Evolutionary conservation across 2,797 vertebrate genomes (phyloP).

Genomic region (Sebastes taczanowskii): DNA sequence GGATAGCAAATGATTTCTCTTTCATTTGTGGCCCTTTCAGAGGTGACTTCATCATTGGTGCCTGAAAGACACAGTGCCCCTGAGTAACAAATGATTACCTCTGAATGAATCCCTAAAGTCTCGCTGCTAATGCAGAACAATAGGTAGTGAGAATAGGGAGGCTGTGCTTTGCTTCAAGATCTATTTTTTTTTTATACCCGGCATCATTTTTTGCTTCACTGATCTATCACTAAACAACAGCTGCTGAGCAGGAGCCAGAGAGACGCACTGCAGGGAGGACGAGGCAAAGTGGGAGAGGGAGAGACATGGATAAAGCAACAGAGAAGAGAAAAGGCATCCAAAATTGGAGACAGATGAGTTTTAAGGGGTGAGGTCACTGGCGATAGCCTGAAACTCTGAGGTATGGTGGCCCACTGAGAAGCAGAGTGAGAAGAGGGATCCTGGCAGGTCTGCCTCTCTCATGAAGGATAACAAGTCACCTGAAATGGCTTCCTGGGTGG

Average conservation of each 20-base stretch:
- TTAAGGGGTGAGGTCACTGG: constrained; percentile 78
- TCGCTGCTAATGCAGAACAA: constrained; percentile 83
- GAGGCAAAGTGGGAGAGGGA: constrained; percentile 59
- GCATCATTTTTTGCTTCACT: constrained; percentile 95
- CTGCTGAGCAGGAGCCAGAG: constrained; percentile 83
- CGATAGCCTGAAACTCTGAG: constrained; percentile 81
- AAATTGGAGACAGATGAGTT: constrained; percentile 71
- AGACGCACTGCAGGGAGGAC: constrained; percentile 66
- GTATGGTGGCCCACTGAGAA: constrained; percentile 75
- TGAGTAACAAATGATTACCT: constrained; percentile 88
- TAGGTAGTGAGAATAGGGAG: constrained; percentile 80
- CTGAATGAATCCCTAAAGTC: constrained; percentile 88
- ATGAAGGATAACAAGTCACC: constrained; percentile 82
- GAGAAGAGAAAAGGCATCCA: constrained; percentile 54
- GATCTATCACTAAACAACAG: constrained; percentile 93
- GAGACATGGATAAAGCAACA: constrained; percentile 39
- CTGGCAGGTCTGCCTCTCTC: constrained; percentile 76
- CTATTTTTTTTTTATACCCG: constrained; percentile 82
- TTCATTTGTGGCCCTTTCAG: constrained; percentile 86
- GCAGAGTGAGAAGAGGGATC: constrained; percentile 76
- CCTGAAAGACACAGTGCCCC: constrained; percentile 85
- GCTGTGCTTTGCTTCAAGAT: constrained; percentile 79
- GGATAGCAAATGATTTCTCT: constrained; percentile 79
- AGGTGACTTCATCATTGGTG: constrained; percentile 86
- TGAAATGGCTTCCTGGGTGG: constrained; percentile 80